Conservation (phyloP, 2,797 vertebrate species). For the Danio choprae region DNA sequence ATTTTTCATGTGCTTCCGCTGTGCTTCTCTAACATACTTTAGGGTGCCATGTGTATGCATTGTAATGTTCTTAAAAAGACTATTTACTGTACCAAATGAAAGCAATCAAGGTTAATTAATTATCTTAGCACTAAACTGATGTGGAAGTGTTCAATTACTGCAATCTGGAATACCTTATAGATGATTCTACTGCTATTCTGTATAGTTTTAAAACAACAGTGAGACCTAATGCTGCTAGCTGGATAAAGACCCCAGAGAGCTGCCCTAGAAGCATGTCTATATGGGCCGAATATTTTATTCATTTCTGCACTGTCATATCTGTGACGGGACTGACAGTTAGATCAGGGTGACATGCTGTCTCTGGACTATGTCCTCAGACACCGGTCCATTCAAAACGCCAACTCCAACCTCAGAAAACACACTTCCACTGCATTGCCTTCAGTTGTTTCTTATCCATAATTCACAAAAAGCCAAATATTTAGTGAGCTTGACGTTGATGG, state of each 20-base stretch:
- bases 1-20: not conserved
- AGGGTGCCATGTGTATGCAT: not conserved
- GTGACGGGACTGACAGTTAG: slow-evolving; percentile 57
- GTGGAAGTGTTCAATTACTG: not conserved
- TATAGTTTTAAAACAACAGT: not conserved
- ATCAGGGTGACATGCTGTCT: slow-evolving; percentile 23
- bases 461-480: too few species aligned
- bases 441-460: not conserved
- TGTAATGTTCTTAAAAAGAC: not conserved
- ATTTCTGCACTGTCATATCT: slow-evolving; percentile 45
- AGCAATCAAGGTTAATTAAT: not conserved
- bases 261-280: slow-evolving; percentile 44
- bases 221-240: not conserved
- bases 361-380: slow-evolving; percentile 15
- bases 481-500: too few species aligned
- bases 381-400: not conserved
- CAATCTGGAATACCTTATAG: not conserved
- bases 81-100: not conserved
- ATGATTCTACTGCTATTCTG: not conserved
- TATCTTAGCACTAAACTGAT: not conserved
- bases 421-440: not conserved
- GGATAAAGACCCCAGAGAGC: slow-evolving; percentile 14
- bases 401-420: not conserved
- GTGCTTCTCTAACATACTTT: accelerated
- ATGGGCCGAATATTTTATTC: slow-evolving; percentile 70